phyloP scores from a whole-genome alignment of 2,797 vertebrate genomes.

The Chlorospingus flavigularis region DNA sequence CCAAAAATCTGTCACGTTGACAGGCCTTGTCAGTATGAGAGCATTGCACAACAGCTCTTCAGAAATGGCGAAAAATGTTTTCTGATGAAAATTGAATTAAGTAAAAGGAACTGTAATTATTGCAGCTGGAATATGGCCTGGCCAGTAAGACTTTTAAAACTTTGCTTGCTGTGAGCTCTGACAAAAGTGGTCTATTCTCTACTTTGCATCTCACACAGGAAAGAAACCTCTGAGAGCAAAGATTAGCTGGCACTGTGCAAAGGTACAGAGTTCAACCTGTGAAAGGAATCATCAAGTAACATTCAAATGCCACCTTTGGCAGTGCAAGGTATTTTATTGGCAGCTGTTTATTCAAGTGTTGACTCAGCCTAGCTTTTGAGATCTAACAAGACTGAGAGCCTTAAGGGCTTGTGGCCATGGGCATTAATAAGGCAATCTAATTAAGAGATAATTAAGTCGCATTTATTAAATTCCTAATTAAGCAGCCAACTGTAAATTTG shows the following conservation, averaged over 20 bases:
- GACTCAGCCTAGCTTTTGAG: constrained; percentile 39
- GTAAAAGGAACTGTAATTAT: background rate
- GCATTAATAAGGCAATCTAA: constrained; percentile 53
- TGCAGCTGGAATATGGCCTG: background rate
- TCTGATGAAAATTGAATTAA: background rate
- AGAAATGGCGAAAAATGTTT: background rate
- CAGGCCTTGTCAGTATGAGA: background rate
- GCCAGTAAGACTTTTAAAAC: background rate
- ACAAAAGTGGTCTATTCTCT: background rate
- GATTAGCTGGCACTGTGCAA: background rate
- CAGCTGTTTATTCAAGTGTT: constrained; percentile 29
- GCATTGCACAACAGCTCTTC: background rate
- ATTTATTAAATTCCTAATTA: constrained; percentile 61
- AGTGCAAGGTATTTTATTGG: background rate
- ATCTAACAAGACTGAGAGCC: constrained; percentile 5
- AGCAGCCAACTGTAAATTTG: constrained; percentile 17
- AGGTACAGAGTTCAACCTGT: background rate
- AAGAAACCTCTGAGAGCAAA: background rate
- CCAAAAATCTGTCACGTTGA: background rate
- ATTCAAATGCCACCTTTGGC: constrained; percentile 2
- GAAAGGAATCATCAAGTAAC: background rate
- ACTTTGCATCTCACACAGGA: background rate
- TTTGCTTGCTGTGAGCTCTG: background rate
- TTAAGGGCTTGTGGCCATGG: background rate
- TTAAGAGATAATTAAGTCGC: constrained; percentile 39